phyloP scores from a whole-genome alignment of 2,888 invertebrate genomes.

The Erynnis tages region DNA sequence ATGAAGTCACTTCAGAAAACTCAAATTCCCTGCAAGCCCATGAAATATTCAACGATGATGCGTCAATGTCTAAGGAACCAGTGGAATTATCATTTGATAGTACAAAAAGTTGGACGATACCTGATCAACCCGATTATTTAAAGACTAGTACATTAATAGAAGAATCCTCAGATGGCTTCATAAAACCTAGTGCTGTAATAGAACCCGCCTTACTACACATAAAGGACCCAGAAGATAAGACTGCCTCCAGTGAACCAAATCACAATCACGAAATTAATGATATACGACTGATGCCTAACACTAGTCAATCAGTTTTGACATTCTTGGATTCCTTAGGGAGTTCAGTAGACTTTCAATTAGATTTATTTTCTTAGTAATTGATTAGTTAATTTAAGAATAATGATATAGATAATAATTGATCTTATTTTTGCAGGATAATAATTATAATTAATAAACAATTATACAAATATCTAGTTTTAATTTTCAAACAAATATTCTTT shows the following conservation, averaged over 20 bases:
- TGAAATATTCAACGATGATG: slow-evolving; percentile 52
- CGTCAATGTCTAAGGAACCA: slow-evolving; percentile 48
- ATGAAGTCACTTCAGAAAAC: slow-evolving; percentile 5
- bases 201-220: slow-evolving; percentile 58
- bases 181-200: slow-evolving; percentile 54
- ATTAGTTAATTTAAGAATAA: slow-evolving; percentile 38
- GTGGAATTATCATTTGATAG: slow-evolving; percentile 43
- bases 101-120: slow-evolving; percentile 47
- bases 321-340: slow-evolving; percentile 67
- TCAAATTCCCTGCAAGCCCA: slow-evolving; percentile 35
- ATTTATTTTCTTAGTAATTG: slow-evolving; percentile 58
- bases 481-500: background rate
- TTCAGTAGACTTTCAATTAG: slow-evolving; percentile 67
- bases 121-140: slow-evolving; percentile 31
- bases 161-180: slow-evolving; percentile 55
- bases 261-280: slow-evolving; percentile 33
- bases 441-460: slow-evolving; percentile 16
- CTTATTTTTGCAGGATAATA: slow-evolving; percentile 22
- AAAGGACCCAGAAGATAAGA: slow-evolving; percentile 39
- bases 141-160: slow-evolving; percentile 49
- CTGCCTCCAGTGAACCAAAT: slow-evolving; percentile 34
- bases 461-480: background rate
- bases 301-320: slow-evolving; percentile 66
- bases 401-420: slow-evolving; percentile 33
- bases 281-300: slow-evolving; percentile 39